Evolutionary conservation across 2,797 vertebrate species (phyloP).

Genomic region (Novumbra hubbsi): DNA sequence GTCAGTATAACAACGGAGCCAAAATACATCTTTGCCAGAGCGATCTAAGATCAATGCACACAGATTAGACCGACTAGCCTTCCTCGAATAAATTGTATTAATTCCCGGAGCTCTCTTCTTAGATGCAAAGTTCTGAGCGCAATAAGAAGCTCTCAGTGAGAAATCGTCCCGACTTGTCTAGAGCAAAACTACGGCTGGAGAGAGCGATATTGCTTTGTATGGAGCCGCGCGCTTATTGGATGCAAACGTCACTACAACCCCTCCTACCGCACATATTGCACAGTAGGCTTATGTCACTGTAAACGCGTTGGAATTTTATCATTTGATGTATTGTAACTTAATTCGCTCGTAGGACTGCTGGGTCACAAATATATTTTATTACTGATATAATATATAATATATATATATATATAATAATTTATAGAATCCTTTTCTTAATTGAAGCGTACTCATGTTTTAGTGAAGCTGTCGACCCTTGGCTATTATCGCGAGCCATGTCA

Average conservation of each 20-base stretch:
- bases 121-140: slow-evolving; percentile 41
- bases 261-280: slow-evolving; percentile 66
- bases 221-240: slow-evolving; percentile 65
- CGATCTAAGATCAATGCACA: slow-evolving; percentile 14
- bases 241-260: slow-evolving; percentile 71
- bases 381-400: slow-evolving; percentile 14
- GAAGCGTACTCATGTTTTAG: background rate
- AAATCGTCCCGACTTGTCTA: slow-evolving; percentile 67
- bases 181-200: slow-evolving; percentile 87
- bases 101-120: slow-evolving; percentile 60
- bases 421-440: slow-evolving; percentile 39
- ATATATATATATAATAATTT: slow-evolving; percentile 20
- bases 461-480: slow-evolving; percentile 37
- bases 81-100: slow-evolving; percentile 61
- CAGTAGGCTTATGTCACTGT: slow-evolving; percentile 60
- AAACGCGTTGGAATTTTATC: slow-evolving; percentile 14
- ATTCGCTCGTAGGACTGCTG: background rate
- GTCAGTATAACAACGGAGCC: slow-evolving; percentile 67
- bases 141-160: slow-evolving; percentile 44
- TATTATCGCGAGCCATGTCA: slow-evolving; percentile 62
- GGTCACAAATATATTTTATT: background rate
- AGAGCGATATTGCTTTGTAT: slow-evolving; percentile 72
- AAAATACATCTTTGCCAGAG: slow-evolving; percentile 69
- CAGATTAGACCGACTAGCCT: slow-evolving; percentile 29
- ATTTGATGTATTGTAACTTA: background rate